Conservation (phyloP, 2,797 vertebrate genomes). For the Gallinago nigripennis region DNA sequence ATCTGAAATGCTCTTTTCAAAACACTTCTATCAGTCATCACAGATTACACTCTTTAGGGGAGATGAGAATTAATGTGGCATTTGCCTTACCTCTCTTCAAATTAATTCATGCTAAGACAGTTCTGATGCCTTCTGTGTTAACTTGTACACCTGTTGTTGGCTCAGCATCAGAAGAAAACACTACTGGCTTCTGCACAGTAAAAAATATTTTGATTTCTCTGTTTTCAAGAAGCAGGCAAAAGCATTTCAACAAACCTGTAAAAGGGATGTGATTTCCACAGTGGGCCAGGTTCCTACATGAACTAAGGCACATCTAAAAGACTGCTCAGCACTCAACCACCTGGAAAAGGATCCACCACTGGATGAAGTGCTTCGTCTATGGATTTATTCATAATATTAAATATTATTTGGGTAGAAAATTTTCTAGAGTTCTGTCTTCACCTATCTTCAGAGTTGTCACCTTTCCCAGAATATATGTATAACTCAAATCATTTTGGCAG, state of each 20-base stretch:
- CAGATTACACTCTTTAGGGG: constrained; percentile 7
- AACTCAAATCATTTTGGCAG: neutral
- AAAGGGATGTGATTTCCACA: neutral
- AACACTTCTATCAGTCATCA: constrained; percentile 56
- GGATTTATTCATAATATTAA: neutral
- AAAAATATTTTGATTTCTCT: neutral
- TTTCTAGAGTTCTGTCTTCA: neutral
- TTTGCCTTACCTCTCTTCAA: constrained; percentile 32
- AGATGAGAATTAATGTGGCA: constrained; percentile 45
- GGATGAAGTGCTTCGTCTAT: neutral
- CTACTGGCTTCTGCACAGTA: neutral
- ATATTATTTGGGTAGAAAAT: neutral
- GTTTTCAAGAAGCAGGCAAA: neutral
- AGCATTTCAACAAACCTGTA: neutral
- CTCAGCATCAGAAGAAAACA: neutral
- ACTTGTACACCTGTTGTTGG: neutral
- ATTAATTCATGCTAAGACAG: neutral
- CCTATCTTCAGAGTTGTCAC: neutral
- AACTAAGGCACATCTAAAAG: neutral
- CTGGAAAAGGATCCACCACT: neutral
- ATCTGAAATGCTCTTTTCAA: constrained; percentile 48
- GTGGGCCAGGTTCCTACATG: neutral
- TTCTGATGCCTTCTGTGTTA: neutral
- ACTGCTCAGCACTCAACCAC: accelerated
- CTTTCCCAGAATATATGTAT: neutral